Conservation (phyloP, 2,888 invertebrate genomes). For the Allolobophora icterica region DNA sequence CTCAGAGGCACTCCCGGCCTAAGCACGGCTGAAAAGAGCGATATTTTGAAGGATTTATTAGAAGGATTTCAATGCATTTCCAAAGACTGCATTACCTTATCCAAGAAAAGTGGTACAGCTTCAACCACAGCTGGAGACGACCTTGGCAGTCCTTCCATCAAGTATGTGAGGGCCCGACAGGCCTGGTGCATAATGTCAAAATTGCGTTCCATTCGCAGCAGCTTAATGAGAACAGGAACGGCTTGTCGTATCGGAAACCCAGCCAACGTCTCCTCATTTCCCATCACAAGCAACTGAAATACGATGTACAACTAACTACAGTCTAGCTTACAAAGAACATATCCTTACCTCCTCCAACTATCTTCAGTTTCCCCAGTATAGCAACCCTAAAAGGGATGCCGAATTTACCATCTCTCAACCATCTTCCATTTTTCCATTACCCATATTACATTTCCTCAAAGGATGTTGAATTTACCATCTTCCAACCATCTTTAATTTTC, state of each 20-base stretch:
- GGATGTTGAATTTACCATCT: too few relatives aligned
- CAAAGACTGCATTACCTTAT: slow-evolving; percentile 69
- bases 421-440: too few relatives aligned
- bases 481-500: too few relatives aligned
- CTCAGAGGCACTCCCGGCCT: too few relatives aligned
- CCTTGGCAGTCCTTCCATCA: slow-evolving; percentile 97
- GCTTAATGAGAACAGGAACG: slow-evolving; percentile 88
- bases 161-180: slow-evolving; percentile 95
- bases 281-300: slow-evolving; percentile 87
- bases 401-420: too few relatives aligned
- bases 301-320: background rate
- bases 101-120: slow-evolving; percentile 93
- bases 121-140: slow-evolving; percentile 93
- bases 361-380: slow-evolving; percentile 11
- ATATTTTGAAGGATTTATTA: too few relatives aligned
- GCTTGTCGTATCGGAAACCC: slow-evolving; percentile 97
- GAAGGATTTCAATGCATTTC: too few relatives aligned
- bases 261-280: slow-evolving; percentile 95
- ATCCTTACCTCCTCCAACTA: background rate
- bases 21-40: too few relatives aligned
- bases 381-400: background rate
- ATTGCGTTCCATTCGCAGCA: slow-evolving; percentile 95
- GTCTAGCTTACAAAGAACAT: background rate
- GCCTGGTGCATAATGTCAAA: slow-evolving; percentile 99
- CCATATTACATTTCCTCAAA: too few relatives aligned